phyloP scores from a whole-genome alignment of 2,888 invertebrate species.

The Actias luna region DNA sequence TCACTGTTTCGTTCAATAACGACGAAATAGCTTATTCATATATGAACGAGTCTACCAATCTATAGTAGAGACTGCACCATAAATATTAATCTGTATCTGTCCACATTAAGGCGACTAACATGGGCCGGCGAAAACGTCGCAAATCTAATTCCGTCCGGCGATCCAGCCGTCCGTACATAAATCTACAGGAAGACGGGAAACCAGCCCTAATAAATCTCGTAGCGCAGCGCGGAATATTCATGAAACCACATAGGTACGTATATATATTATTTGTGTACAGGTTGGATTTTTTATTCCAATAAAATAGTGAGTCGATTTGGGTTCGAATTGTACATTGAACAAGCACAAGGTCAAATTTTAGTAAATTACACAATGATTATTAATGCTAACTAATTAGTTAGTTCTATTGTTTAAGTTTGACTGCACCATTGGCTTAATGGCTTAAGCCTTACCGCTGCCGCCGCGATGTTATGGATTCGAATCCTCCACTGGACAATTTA shows the following conservation, averaged over 20 bases:
- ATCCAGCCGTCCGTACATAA: constrained; percentile 38
- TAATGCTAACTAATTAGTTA: too few relatives aligned
- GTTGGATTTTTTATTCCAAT: not conserved
- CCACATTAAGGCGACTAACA: constrained; percentile 20
- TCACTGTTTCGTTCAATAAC: too few relatives aligned
- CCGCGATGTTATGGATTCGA: too few relatives aligned
- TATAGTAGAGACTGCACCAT: constrained; percentile 3
- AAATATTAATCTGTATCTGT: constrained; percentile 13
- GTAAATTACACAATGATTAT: too few relatives aligned
- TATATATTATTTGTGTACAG: not conserved
- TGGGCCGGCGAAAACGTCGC: constrained; percentile 27
- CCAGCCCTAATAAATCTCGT: constrained; percentile 47
- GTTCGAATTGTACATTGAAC: too few relatives aligned
- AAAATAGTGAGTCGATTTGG: too few relatives aligned
- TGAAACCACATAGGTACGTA: constrained; percentile 32
- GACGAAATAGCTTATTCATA: not conserved
- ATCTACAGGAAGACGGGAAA: constrained; percentile 46
- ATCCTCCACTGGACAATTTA: too few relatives aligned
- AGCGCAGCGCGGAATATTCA: constrained; percentile 48
- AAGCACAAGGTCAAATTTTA: too few relatives aligned
- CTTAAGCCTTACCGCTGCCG: too few relatives aligned
- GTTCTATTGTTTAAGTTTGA: too few relatives aligned
- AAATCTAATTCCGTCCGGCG: constrained; percentile 42
- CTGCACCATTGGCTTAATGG: too few relatives aligned
- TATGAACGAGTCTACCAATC: not conserved